Evolutionary conservation across 2,797 vertebrate species (phyloP).

Genomic region (Sebastes taczanowskii): DNA sequence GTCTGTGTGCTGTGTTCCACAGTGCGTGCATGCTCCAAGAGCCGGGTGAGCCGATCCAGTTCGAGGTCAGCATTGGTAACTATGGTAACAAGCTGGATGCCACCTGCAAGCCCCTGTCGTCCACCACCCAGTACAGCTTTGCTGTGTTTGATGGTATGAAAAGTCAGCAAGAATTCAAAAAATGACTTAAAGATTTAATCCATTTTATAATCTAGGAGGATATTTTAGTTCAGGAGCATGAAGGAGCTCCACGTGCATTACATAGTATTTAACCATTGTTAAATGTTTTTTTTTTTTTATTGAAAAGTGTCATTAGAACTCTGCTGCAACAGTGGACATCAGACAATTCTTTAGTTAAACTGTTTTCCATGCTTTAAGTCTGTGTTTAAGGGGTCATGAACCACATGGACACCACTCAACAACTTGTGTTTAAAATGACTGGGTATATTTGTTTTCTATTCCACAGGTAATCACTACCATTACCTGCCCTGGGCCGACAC

Average conservation of each 20-base stretch:
- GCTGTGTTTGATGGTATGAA: slow-evolving; percentile 94
- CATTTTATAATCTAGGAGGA: not conserved
- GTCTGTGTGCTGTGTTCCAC: slow-evolving; percentile 93
- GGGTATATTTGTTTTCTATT: slow-evolving; percentile 28
- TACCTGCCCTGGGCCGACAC: slow-evolving; percentile 94
- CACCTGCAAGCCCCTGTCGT: slow-evolving; percentile 95
- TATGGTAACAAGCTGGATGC: slow-evolving; percentile 97
- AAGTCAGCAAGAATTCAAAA: not conserved
- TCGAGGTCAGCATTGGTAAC: slow-evolving; percentile 98
- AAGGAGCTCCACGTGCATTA: not conserved
- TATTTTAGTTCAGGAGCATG: not conserved
- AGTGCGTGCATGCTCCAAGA: slow-evolving; percentile 95
- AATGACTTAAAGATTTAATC: not conserved
- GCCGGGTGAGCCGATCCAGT: slow-evolving; percentile 94
- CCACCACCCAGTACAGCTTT: slow-evolving; percentile 95
- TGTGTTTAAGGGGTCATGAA: not conserved
- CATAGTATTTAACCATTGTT: not conserved
- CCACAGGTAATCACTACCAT: slow-evolving; percentile 94
- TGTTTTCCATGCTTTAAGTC: not conserved
- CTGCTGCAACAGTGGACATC: not conserved
- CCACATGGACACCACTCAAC: not conserved
- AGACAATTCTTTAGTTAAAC: not conserved
- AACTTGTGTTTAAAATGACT: slow-evolving; percentile 38
- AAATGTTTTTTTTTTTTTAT: not conserved
- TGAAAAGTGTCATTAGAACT: not conserved